A percentile compares a stretch with the other conserved stretches of the same genome.
Conservation (phyloP, 2,888 invertebrate genomes). For the Monoplex corrugatus region DNA sequence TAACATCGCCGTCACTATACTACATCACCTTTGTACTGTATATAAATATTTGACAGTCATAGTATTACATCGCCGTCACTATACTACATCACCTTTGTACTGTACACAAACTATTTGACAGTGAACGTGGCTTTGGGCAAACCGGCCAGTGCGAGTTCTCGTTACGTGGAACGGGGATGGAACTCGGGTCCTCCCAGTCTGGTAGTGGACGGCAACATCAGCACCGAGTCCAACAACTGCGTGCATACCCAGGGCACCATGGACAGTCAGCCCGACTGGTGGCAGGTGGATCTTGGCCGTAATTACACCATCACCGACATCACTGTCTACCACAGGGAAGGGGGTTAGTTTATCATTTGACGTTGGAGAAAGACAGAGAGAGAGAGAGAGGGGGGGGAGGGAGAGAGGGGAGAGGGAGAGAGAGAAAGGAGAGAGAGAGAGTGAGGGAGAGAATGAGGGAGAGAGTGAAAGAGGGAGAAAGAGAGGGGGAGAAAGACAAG, state of each 20-base stretch:
- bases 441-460: too few relatives aligned
- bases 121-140: conserved; percentile 20
- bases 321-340: conserved; percentile 31
- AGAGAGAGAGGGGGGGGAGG: not conserved
- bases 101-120: too few relatives aligned
- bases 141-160: not conserved
- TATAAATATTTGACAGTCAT: too few relatives aligned
- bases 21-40: too few relatives aligned
- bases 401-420: not conserved
- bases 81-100: too few relatives aligned
- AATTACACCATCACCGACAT: conserved; percentile 11
- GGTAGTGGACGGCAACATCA: conserved; percentile 30
- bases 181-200: not conserved
- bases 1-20: too few relatives aligned
- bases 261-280: not conserved
- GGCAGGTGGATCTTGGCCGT: conserved; percentile 32
- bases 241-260: not conserved
- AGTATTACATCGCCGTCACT: too few relatives aligned
- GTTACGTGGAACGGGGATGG: not conserved
- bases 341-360: not conserved
- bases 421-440: not conserved
- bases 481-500: too few relatives aligned
- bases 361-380: not conserved
- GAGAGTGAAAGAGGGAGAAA: too few relatives aligned
- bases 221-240: not conserved